Evolutionary conservation across 2,888 invertebrate genomes (phyloP).

Genomic region (Aspidiotus rigidus): DNA sequence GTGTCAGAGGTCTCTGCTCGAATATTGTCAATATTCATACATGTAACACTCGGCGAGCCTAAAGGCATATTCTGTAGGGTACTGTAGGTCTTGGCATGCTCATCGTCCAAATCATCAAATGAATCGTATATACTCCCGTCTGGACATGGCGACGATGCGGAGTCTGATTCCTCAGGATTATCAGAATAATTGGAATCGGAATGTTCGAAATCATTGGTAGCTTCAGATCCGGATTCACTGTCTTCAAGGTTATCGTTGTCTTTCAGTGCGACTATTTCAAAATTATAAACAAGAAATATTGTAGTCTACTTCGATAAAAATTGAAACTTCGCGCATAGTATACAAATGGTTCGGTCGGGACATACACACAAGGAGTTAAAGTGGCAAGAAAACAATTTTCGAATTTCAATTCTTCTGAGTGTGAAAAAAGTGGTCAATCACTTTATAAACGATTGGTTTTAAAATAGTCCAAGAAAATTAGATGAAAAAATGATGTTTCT

Average conservation of each 20-base stretch:
- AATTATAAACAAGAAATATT: not conserved
- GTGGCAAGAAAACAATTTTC: not conserved
- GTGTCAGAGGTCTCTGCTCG: not conserved
- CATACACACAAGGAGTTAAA: not conserved
- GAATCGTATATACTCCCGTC: not conserved
- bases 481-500: too few species aligned
- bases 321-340: constrained; percentile 1
- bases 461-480: too few species aligned
- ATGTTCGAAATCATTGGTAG: not conserved
- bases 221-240: constrained; percentile 2
- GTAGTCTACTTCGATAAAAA: not conserved
- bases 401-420: not conserved
- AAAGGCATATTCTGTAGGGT: not conserved
- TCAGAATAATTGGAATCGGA: constrained; percentile 1
- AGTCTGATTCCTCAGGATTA: constrained; percentile 1
- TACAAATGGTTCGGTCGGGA: not conserved
- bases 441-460: constrained; percentile 1
- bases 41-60: constrained; percentile 1
- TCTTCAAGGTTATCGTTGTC: constrained; percentile 1
- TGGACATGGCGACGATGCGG: not conserved
- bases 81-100: constrained; percentile 1
- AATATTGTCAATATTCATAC: not conserved
- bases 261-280: not conserved
- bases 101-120: not conserved
- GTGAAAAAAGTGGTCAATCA: constrained; percentile 1